phyloP scores from a whole-genome alignment of 2,113 vertebrate genomes.

The Pycnonotus jocosus region DNA sequence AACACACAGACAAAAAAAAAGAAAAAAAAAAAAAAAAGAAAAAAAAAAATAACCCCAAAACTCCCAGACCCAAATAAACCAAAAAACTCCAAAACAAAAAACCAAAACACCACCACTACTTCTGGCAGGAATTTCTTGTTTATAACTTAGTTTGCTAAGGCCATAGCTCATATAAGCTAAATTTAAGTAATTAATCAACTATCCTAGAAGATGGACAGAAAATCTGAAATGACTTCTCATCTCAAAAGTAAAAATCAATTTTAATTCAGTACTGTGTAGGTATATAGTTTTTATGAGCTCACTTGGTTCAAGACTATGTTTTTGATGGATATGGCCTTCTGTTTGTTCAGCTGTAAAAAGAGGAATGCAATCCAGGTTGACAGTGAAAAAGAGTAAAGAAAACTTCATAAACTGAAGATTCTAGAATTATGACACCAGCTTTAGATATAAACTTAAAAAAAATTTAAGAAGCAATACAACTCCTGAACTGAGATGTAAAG shows the following conservation, averaged over 20 bases:
- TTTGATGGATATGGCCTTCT: constrained; percentile 48
- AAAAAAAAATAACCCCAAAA: neutral
- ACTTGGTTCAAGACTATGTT: neutral
- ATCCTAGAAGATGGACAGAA: neutral
- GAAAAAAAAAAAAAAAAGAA: neutral
- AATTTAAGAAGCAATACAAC: neutral
- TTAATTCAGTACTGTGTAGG: neutral
- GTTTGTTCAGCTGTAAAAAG: constrained; percentile 42
- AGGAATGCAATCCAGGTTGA: neutral
- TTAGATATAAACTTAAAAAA: neutral
- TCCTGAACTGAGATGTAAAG: neutral
- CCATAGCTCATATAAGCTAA: neutral
- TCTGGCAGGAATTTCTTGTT: neutral
- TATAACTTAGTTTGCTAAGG: neutral
- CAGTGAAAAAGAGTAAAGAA: neutral
- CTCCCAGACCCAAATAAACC: neutral
- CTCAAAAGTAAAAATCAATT: neutral
- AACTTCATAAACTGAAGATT: neutral
- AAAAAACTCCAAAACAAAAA: neutral
- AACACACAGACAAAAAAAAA: accelerated
- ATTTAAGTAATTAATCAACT: neutral
- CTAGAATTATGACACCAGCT: neutral
- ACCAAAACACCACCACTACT: neutral
- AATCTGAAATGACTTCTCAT: neutral
- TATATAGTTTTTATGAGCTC: neutral